Conservation (phyloP, 2,888 invertebrate genomes). For the Trypoxylon attenuatum region DNA sequence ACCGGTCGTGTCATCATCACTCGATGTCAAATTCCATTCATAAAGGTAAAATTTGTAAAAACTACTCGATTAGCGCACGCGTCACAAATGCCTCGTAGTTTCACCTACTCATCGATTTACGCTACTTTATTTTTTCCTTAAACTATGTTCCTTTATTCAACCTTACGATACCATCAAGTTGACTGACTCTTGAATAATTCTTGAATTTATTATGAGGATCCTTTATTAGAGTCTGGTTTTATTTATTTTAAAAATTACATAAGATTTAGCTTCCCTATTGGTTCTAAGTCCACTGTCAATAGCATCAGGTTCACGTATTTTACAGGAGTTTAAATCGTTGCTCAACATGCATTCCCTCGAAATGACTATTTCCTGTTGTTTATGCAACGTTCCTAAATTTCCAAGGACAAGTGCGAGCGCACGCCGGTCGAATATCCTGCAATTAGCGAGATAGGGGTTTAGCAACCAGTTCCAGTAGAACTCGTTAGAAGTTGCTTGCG, state of each 20-base stretch:
- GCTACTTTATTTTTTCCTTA: not conserved
- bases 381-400: not conserved
- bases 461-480: not conserved
- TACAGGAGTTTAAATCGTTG: too few species aligned
- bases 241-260: too few species aligned
- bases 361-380: slow-evolving; percentile 7
- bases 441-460: not conserved
- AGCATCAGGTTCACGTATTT: too few species aligned
- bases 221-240: too few species aligned
- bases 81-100: not conserved
- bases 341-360: not conserved
- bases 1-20: slow-evolving; percentile 43
- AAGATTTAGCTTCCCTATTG: too few species aligned
- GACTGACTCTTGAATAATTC: too few species aligned
- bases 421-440: not conserved
- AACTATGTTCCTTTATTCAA: too few species aligned
- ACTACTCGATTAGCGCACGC: slow-evolving; percentile 7
- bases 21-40: slow-evolving; percentile 20
- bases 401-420: not conserved
- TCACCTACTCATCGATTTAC: not conserved
- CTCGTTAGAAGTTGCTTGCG: too few species aligned
- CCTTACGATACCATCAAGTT: too few species aligned
- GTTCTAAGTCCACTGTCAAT: too few species aligned
- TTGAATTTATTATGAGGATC: too few species aligned
- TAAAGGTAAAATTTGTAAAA: not conserved